Percentiles rank a stretch among this genome's conserved stretches.
Evolutionary conservation across 2,797 vertebrate genomes (phyloP).

Genomic region (Balearica regulorum): DNA sequence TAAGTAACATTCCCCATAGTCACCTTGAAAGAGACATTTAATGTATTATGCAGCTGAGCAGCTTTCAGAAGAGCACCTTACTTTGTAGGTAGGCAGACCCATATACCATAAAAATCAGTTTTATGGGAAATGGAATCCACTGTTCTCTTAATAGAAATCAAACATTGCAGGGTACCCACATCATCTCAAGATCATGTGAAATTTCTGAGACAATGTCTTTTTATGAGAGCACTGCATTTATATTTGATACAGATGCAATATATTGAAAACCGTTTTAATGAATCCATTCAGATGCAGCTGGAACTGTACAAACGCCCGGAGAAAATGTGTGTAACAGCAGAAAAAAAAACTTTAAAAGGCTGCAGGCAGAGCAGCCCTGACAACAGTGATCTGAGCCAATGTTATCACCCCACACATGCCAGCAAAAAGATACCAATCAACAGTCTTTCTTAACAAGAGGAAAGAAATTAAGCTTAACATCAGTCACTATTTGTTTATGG

Average conservation of each 20-base stretch:
- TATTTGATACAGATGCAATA: background rate
- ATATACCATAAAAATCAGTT: background rate
- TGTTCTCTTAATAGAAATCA: background rate
- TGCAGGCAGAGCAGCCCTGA: conserved; percentile 16
- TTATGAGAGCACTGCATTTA: background rate
- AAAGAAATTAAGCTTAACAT: background rate
- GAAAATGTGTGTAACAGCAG: background rate
- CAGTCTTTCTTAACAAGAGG: background rate
- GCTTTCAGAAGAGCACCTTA: background rate
- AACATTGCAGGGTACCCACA: background rate
- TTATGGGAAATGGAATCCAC: background rate
- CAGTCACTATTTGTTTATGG: background rate
- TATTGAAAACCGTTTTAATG: background rate
- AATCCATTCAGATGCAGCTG: background rate
- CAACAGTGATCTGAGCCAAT: background rate
- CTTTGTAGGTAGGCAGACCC: background rate
- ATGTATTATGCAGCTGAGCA: background rate
- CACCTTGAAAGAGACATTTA: background rate
- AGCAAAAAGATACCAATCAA: background rate
- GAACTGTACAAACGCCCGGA: background rate
- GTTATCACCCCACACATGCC: background rate
- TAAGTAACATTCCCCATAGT: background rate
- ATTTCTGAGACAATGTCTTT: background rate
- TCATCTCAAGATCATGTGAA: background rate
- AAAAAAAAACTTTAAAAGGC: background rate